A percentile compares a stretch with the other conserved stretches of the same genome.
Evolutionary conservation across 2,888 invertebrate genomes (phyloP).

Genomic region (Harpagoxenus sublaevis): DNA sequence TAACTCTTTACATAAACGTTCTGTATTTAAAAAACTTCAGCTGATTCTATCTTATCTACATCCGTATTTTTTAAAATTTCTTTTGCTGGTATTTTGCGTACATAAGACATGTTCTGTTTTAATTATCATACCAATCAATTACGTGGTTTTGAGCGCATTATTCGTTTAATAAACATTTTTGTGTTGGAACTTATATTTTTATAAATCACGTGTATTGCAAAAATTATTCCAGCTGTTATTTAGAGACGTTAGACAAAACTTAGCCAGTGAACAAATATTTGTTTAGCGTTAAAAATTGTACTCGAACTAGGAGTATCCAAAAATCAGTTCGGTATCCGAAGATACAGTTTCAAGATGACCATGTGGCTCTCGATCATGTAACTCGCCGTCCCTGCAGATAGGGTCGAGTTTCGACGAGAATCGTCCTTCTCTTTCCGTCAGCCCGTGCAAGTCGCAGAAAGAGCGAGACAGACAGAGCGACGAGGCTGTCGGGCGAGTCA

Average conservation of each 20-base stretch:
- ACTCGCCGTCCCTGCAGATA: conserved; percentile 44
- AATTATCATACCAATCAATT: neutral
- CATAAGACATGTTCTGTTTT: neutral
- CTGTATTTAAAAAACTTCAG: neutral
- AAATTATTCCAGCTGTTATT: no score
- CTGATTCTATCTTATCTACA: neutral
- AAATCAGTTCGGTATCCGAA: neutral
- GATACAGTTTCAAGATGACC: neutral
- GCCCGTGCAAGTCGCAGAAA: neutral
- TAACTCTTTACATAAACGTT: no score
- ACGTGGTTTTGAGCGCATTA: neutral
- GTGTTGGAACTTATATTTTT: neutral
- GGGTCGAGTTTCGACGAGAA: conserved; percentile 61
- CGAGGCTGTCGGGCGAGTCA: conserved; percentile 26
- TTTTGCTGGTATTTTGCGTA: neutral
- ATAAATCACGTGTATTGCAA: neutral
- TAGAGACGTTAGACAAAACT: neutral
- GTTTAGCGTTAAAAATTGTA: neutral
- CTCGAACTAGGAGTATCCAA: neutral
- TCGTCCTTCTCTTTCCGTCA: conserved; percentile 44
- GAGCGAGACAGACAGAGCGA: conserved; percentile 26
- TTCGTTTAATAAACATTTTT: neutral
- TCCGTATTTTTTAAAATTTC: neutral
- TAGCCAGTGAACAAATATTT: neutral
- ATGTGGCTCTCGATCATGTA: neutral